Conservation (phyloP, 2,113 vertebrate species). For the Sarotherodon lohbergeri region DNA sequence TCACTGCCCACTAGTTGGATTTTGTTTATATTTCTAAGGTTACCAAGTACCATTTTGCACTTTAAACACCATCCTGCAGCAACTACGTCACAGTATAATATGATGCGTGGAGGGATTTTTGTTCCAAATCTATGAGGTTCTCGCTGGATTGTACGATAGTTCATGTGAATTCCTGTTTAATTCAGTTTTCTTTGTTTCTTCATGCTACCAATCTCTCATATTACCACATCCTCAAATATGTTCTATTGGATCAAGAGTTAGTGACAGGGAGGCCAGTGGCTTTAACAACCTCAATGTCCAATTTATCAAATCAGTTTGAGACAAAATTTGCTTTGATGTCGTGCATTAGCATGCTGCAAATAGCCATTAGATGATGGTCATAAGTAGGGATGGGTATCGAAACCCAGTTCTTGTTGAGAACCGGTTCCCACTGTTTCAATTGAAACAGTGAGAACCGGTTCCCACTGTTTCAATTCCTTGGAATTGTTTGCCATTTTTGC, state of each 20-base stretch:
- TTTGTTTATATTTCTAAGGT: not conserved
- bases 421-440: no score
- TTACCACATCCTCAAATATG: not conserved
- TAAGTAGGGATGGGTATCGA: no score
- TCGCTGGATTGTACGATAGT: not conserved
- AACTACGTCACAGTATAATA: not conserved
- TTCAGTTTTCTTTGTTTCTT: not conserved
- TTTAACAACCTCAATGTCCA: not conserved
- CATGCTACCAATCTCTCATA: not conserved
- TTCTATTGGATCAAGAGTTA: not conserved
- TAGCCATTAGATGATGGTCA: not conserved
- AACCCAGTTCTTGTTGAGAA: no score
- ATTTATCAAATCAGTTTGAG: not conserved
- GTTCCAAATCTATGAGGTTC: not conserved
- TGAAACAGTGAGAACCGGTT: no score
- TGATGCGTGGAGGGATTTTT: not conserved
- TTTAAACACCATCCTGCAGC: not conserved
- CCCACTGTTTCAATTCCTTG: no score
- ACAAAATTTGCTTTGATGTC: not conserved
- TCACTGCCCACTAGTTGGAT: not conserved
- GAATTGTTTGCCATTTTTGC: no score
- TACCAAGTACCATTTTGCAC: not conserved
- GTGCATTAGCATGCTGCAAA: not conserved
- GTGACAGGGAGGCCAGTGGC: not conserved
- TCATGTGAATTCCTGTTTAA: not conserved